Evolutionary conservation across 2,888 invertebrate species (phyloP), one percentile per base, ranked within the genome.

Genomic region (Dryadula phaetusa): DNA sequence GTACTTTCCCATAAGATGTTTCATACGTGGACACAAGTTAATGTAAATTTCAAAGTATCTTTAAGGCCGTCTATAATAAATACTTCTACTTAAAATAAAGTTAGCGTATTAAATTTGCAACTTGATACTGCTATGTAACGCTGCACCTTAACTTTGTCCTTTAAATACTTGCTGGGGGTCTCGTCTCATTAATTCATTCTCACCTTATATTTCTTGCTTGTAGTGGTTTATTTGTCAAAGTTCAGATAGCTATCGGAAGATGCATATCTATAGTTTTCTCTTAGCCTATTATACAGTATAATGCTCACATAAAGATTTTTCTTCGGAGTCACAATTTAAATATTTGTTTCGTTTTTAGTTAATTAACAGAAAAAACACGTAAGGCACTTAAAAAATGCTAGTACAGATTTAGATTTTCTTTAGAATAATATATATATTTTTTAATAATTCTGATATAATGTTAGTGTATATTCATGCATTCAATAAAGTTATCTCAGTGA

Each of bases 181-280:
- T 69, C 70, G 67, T 72, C 72, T 72, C 72, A 73, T 72, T 72
- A 72, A 72, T 73, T 73, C 70, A 73, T 70, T 66, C 65, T 67
- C 64, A 69, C 72, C 66, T 70, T 72, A 65, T 70, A 73, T 67
- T 69, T 70, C 70, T 69, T 70, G 64, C 65, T 69, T 61, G 44
- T 66, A 37, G 56, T 68, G 62, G 62, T 71, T 72, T 72, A 69
- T 72, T 72, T 71, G 64, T 72, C 67, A 72, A 67, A 67, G 54
- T 37, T 62, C 64, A 58, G 70, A 73, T 71, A 63, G 52, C 56
- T 53, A 71, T 72, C 71, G 42, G 40, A 52, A 65, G 71, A 73
- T 73, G 60, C 63, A 60, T 70, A 73, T 73, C 71, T 71, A 40
- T 10, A 56, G 47, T 65, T 61, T 40, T 25, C 65, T 66, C 42